phyloP scores from a whole-genome alignment of 1,140 invertebrate genomes.

The Drosophila melanogaster region DNA sequence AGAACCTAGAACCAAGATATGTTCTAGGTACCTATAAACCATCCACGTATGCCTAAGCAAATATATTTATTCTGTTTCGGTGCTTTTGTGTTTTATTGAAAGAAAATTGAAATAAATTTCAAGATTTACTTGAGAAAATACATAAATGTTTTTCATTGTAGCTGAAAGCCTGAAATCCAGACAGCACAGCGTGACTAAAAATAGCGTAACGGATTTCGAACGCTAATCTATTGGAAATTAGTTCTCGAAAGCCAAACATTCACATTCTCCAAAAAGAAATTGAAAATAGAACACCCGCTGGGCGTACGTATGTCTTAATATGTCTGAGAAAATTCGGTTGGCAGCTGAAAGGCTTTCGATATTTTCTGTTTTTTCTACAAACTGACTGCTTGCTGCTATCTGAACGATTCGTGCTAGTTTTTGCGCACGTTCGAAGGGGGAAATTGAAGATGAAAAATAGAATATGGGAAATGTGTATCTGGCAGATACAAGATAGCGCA shows the following conservation, averaged over 20 bases:
- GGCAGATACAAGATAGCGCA: constrained; percentile 54
- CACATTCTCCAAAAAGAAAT: constrained; percentile 74
- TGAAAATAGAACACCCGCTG: constrained; percentile 67
- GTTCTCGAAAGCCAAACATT: constrained; percentile 63
- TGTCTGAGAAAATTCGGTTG: constrained; percentile 13
- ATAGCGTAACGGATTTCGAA: constrained; percentile 63
- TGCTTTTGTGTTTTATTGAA: constrained; percentile 55
- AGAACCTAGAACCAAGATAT: constrained; percentile 40
- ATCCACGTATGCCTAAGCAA: constrained; percentile 9
- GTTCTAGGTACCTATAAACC: constrained; percentile 8
- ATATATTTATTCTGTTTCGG: constrained; percentile 37
- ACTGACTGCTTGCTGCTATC: constrained; percentile 10
- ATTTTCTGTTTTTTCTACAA: constrained; percentile 32
- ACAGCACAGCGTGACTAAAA: constrained; percentile 55
- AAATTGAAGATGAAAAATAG: constrained; percentile 3
- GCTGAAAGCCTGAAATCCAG: constrained; percentile 60
- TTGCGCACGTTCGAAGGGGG: constrained; percentile 31
- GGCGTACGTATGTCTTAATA: constrained; percentile 34
- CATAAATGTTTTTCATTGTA: constrained; percentile 69
- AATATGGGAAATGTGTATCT: constrained; percentile 32
- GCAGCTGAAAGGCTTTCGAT: constrained; percentile 69
- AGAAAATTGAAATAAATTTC: constrained; percentile 78
- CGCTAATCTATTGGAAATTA: constrained; percentile 83
- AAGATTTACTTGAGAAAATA: constrained; percentile 72
- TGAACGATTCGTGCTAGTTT: constrained; percentile 48